phyloP scores from a whole-genome alignment of 2,797 vertebrate genomes.

The Setipinna tenuifilis region DNA sequence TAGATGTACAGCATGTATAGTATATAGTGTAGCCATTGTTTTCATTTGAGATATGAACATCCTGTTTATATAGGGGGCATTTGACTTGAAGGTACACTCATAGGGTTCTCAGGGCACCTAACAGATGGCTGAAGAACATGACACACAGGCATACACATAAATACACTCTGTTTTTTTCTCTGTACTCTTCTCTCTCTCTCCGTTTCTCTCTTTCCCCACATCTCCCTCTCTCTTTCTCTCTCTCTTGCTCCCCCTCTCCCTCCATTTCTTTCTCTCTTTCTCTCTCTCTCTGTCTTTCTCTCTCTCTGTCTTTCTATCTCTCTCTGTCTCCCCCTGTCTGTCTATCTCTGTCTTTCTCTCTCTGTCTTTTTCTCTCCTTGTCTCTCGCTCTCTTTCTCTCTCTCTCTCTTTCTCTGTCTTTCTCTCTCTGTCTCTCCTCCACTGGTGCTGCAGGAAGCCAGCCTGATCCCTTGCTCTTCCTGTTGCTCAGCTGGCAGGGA shows the following conservation, averaged over 20 bases:
- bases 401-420: neutral
- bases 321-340: neutral
- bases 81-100: neutral
- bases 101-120: neutral
- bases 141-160: neutral
- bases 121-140: neutral
- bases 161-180: neutral
- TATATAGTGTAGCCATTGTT: neutral
- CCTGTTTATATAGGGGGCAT: neutral
- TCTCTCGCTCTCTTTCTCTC: neutral
- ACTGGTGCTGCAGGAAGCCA: neutral
- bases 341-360: too few species aligned
- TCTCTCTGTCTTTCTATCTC: neutral
- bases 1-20: neutral
- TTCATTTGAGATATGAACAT: neutral
- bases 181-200: neutral
- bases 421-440: neutral
- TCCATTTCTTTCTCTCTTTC: neutral
- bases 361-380: neutral
- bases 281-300: neutral
- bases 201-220: too few species aligned
- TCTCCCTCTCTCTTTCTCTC: too few species aligned
- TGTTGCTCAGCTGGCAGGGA: neutral
- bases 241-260: too few species aligned
- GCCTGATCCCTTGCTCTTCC: constrained; percentile 20